A percentile compares a stretch with the other conserved stretches of the same genome.
These are phyloP conservation scores for Callosobruchus maculatus DNA, from an alignment of 2,888 invertebrate genomes.

Conservation along the genomic window DNA sequence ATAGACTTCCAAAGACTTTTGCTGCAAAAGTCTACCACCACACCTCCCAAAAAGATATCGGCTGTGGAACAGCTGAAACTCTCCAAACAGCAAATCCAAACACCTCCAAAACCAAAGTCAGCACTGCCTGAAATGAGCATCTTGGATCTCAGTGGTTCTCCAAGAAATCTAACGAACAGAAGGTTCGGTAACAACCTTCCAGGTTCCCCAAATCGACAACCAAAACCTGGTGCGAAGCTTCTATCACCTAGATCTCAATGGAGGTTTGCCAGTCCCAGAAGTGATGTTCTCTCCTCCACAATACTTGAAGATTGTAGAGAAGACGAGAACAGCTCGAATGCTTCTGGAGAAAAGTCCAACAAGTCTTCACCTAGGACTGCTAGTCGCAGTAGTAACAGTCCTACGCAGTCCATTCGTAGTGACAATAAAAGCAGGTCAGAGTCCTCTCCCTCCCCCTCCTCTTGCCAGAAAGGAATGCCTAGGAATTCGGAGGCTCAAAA, in stretches of 20 bases:
- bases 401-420: conserved; percentile 9
- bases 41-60: conserved; percentile 62
- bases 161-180: conserved; percentile 64
- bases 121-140: conserved; percentile 55
- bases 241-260: conserved; percentile 68
- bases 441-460: conserved; percentile 7
- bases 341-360: conserved; percentile 50
- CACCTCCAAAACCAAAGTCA: conserved; percentile 17
- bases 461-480: conserved; percentile 17
- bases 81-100: conserved; percentile 55
- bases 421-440: conserved; percentile 2
- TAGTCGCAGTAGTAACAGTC: conserved; percentile 19
- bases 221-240: conserved; percentile 53
- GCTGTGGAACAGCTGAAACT: conserved; percentile 78
- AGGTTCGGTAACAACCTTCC: conserved; percentile 55
- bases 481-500: conserved; percentile 11
- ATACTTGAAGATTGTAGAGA: conserved; percentile 83
- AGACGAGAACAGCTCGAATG: conserved; percentile 63
- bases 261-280: conserved; percentile 71
- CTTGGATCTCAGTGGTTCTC: conserved; percentile 67
- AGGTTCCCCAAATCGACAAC: conserved; percentile 51
- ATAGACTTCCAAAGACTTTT: conserved; percentile 80
- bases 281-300: conserved; percentile 80
- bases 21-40: conserved; percentile 65
- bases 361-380: conserved; percentile 40